A percentile compares a stretch with the other conserved stretches of the same genome.
phyloP scores from a whole-genome alignment of 2,888 invertebrate species.

The Nomada fabriciana region DNA sequence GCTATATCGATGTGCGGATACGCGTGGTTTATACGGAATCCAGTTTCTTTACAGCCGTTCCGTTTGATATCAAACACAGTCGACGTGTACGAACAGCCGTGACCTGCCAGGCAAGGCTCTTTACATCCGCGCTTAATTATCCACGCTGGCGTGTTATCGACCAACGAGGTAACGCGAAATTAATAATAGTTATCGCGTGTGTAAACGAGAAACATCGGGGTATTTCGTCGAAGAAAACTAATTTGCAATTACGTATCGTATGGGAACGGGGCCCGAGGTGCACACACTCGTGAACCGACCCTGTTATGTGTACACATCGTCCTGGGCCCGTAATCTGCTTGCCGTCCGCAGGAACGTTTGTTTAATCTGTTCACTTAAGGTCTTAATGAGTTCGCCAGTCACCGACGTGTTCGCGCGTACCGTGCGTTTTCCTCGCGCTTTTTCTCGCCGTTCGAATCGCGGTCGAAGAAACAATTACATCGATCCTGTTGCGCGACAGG shows the following conservation, averaged over 20 bases:
- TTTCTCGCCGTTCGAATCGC: neutral
- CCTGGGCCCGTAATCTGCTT: slow-evolving; percentile 44
- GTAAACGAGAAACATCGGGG: slow-evolving; percentile 41
- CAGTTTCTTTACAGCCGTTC: slow-evolving; percentile 30
- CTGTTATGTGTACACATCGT: slow-evolving; percentile 16
- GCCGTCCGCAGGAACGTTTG: slow-evolving; percentile 35
- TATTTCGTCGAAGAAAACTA: slow-evolving; percentile 52
- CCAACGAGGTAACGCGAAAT: slow-evolving; percentile 24
- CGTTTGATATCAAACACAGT: slow-evolving; percentile 39
- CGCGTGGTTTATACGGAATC: slow-evolving; percentile 41
- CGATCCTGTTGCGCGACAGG: slow-evolving; percentile 1
- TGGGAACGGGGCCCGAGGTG: neutral
- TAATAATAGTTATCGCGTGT: slow-evolving; percentile 44
- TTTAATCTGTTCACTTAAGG: slow-evolving; percentile 47
- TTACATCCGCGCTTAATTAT: neutral
- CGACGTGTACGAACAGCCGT: neutral
- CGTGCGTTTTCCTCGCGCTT: slow-evolving; percentile 14
- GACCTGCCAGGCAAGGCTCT: neutral
- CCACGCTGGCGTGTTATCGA: neutral
- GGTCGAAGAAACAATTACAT: slow-evolving; percentile 32
- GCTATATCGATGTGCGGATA: slow-evolving; percentile 40
- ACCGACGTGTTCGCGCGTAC: slow-evolving; percentile 22
- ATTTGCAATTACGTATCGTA: slow-evolving; percentile 47
- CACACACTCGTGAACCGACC: slow-evolving; percentile 8
- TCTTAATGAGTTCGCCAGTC: slow-evolving; percentile 46